These are phyloP conservation scores for Brachionus angularis DNA, from an alignment of 1,140 invertebrate species.

Conservation along the genomic window DNA sequence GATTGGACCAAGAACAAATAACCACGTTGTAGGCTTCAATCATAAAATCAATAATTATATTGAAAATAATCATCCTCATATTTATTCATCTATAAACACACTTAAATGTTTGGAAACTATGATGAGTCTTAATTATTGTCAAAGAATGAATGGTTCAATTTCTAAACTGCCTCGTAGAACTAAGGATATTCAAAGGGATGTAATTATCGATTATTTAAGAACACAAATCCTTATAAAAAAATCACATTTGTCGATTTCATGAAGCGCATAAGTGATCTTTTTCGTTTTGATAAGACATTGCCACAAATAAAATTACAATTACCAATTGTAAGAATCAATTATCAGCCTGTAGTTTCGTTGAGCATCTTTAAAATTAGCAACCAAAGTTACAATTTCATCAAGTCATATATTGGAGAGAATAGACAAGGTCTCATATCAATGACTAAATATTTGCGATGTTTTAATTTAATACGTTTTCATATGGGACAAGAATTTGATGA, in stretches of 20 bases:
- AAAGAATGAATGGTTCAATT: background rate
- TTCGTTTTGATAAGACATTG: background rate
- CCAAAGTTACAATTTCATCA: constrained; percentile 11
- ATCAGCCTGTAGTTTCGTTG: background rate
- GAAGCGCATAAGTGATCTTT: too few species aligned
- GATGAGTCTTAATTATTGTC: constrained; percentile 5
- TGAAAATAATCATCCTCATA: background rate
- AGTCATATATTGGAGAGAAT: background rate
- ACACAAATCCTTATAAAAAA: too few species aligned
- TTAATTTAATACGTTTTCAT: background rate
- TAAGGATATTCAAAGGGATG: background rate
- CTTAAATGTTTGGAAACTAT: constrained; percentile 4
- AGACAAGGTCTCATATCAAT: background rate
- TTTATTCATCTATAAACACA: background rate
- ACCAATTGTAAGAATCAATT: background rate
- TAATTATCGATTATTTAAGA: too few species aligned
- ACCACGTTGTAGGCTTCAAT: background rate
- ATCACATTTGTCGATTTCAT: too few species aligned
- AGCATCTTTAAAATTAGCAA: constrained; percentile 32
- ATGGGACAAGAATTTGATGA: background rate
- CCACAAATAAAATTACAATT: background rate
- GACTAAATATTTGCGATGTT: background rate
- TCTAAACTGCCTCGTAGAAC: background rate
- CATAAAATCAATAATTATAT: background rate
- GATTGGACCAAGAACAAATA: background rate